phyloP scores from a whole-genome alignment of 2,888 invertebrate genomes.

The Tetragnatha montana region DNA sequence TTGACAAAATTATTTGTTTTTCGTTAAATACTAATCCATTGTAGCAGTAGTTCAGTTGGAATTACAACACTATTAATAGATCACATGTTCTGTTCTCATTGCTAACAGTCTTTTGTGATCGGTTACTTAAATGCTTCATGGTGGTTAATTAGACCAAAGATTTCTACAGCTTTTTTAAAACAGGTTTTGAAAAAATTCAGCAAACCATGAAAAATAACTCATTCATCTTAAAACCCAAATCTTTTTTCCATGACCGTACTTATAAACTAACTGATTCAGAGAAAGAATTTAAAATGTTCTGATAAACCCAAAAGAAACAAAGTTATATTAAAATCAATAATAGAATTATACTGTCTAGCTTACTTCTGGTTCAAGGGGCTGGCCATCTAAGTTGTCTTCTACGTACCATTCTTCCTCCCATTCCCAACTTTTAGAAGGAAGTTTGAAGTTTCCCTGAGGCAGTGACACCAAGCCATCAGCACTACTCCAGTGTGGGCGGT shows the following conservation, averaged over 20 bases:
- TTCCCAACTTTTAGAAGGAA: conserved; percentile 96
- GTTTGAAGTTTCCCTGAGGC: conserved; percentile 86
- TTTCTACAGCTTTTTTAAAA: no score
- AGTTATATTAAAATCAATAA: neutral
- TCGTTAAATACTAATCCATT: no score
- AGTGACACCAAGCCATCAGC: conserved; percentile 88
- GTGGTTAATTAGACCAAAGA: no score
- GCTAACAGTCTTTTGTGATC: no score
- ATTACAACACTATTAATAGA: no score
- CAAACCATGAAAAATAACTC: no score
- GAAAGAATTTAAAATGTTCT: neutral
- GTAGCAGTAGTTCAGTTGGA: no score
- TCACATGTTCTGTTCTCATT: no score
- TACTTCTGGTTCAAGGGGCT: conserved; percentile 90
- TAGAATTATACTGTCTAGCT: conserved; percentile 21
- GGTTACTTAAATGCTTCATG: no score
- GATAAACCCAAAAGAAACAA: neutral
- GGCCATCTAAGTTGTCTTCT: conserved; percentile 79
- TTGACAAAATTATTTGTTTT: no score
- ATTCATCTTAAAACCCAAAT: neutral
- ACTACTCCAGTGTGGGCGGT: conserved; percentile 90
- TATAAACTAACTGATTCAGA: neutral
- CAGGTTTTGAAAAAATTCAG: no score
- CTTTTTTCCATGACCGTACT: no score
- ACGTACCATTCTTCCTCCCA: conserved; percentile 96